phyloP scores from a whole-genome alignment of 2,113 vertebrate genomes.

The Menidia beryllina region DNA sequence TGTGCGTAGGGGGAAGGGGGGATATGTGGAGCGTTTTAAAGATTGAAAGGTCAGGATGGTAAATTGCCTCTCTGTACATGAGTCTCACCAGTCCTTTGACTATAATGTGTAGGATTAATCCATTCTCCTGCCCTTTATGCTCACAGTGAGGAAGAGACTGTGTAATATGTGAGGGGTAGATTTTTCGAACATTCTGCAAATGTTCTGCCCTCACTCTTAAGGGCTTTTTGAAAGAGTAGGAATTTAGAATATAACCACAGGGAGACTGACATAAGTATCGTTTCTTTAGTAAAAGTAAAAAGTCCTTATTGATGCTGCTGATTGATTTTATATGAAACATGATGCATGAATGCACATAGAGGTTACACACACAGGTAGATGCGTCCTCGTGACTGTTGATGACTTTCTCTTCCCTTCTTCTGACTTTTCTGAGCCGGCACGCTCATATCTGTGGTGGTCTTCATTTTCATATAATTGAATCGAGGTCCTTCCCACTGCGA shows the following conservation, averaged over 20 bases:
- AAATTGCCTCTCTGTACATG: conserved; percentile 78
- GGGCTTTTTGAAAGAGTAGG: conserved; percentile 52
- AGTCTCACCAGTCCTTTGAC: conserved; percentile 74
- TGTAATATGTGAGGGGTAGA: conserved; percentile 63
- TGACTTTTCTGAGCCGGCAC: conserved; percentile 56
- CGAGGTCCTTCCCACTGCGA: conserved; percentile 74
- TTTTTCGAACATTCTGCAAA: conserved; percentile 61
- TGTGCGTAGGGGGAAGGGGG: conserved; percentile 19
- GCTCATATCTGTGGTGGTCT: conserved; percentile 76
- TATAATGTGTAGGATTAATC: conserved; percentile 80
- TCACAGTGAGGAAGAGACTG: conserved; percentile 57
- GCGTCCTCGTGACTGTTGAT: conserved; percentile 38
- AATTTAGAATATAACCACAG: conserved; percentile 54
- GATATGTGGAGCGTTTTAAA: conserved; percentile 66
- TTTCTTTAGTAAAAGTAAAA: conserved; percentile 40
- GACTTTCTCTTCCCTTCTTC: conserved; percentile 30
- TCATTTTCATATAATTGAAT: conserved; percentile 86
- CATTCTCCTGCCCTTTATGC: conserved; percentile 75
- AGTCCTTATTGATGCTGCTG: conserved; percentile 19
- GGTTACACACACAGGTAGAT: conserved; percentile 11
- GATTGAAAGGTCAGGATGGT: conserved; percentile 81
- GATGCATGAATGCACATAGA: conserved; percentile 6
- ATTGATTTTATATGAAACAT: conserved; percentile 62
- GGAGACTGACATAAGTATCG: conserved; percentile 50
- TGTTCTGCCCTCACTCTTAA: conserved; percentile 55